phyloP scores from a whole-genome alignment of 1,140 invertebrate genomes.

The Pachypsylla venusta region DNA sequence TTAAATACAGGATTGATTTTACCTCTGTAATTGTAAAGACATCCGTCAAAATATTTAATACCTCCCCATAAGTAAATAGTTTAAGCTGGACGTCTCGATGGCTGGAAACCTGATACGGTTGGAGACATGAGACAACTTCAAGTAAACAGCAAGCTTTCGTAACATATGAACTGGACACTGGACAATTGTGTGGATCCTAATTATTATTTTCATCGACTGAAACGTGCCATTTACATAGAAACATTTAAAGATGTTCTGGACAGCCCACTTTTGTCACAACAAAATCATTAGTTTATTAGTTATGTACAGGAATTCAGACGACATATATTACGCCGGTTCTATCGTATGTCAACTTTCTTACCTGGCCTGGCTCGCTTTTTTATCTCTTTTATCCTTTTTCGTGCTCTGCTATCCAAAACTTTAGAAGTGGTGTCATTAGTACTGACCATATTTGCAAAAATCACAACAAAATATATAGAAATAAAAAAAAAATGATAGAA shows the following conservation, averaged over 20 bases:
- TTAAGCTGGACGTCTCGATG: no score
- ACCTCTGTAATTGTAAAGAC: no score
- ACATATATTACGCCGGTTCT: background rate
- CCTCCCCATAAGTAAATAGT: no score
- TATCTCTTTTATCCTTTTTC: slow-evolving; percentile 71
- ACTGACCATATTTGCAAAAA: background rate
- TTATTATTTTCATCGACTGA: background rate
- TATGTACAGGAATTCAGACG: background rate
- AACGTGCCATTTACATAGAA: background rate
- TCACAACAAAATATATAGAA: no score
- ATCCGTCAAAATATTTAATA: no score
- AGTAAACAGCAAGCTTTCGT: no score
- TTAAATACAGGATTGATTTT: no score
- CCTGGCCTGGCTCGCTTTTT: slow-evolving; percentile 77
- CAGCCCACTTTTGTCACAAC: background rate
- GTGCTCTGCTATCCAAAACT: slow-evolving; percentile 46
- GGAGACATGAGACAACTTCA: no score
- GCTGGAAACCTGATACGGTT: no score
- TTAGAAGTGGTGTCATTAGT: slow-evolving; percentile 1
- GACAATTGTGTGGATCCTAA: no score
- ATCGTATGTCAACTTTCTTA: slow-evolving; percentile 29
- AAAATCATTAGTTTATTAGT: background rate
- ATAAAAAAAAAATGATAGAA: no score
- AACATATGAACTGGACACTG: no score
- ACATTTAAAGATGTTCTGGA: background rate